These are phyloP conservation scores for Rhinoderma darwinii DNA, from an alignment of 2,113 vertebrate species.

Conservation along the genomic window DNA sequence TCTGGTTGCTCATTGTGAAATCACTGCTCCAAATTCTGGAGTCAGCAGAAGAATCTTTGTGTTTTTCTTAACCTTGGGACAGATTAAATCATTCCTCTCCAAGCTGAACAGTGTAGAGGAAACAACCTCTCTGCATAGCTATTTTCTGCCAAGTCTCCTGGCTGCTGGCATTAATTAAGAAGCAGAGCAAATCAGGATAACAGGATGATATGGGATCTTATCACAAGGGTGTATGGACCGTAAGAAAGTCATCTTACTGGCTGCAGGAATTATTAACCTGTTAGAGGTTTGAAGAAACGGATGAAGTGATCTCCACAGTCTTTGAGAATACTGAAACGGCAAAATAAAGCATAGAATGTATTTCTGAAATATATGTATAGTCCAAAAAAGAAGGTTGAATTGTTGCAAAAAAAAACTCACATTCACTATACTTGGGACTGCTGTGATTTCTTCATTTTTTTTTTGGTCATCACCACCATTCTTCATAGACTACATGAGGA, in stretches of 20 bases:
- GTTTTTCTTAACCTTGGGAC: constrained; percentile 59
- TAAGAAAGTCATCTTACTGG: constrained; percentile 44
- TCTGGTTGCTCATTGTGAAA: constrained; percentile 23
- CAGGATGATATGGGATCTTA: constrained; percentile 50
- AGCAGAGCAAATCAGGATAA: constrained; percentile 54
- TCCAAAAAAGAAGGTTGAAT: no score
- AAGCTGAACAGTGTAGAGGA: constrained; percentile 45
- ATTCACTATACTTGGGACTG: no score
- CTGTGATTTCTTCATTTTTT: no score
- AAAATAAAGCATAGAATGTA: no score
- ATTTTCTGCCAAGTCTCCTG: constrained; percentile 57
- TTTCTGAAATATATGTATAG: no score
- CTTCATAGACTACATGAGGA: no score
- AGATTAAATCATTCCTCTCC: constrained; percentile 51
- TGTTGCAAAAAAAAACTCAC: no score
- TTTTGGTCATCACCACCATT: no score
- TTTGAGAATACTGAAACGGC: not conserved
- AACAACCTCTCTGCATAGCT: constrained; percentile 52
- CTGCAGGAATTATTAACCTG: constrained; percentile 30
- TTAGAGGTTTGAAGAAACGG: not conserved
- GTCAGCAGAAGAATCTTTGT: constrained; percentile 54
- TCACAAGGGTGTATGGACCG: constrained; percentile 36
- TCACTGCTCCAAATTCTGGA: constrained; percentile 10
- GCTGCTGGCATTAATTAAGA: constrained; percentile 57
- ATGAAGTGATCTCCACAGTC: not conserved